Evolutionary conservation across 2,888 invertebrate genomes (phyloP), one percentile per base, ranked within the genome.

Genomic region (Sarcophaga variegata): DNA sequence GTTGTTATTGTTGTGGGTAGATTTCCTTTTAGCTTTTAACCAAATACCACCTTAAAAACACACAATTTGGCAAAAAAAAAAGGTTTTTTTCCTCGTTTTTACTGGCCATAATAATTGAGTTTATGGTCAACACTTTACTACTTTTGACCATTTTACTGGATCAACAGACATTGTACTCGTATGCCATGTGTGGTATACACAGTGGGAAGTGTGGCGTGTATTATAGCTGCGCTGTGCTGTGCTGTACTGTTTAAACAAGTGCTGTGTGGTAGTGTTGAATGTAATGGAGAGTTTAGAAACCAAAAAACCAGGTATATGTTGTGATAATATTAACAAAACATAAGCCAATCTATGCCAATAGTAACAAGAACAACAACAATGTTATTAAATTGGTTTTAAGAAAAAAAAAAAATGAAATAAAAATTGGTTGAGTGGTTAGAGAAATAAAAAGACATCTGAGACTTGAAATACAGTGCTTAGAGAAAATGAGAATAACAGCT

Each of bases 41-140:
- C 27, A n/a, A 49, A 49, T 37, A 37, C 37, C 37, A 37, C 37
- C 37, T 37, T 37, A 37, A 37, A 37, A 37, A 37, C 10, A 37
- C 37, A 37, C 37, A 37, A 37, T 37, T 37, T 37, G 37, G 37
- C 37, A 37, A 10, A 37, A 37, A 70, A 70, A 60, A 54, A 25
- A 3, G 2, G 11, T 64, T 49, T 54, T 1, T 54, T 1, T 20
- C 8, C 12, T 12, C 2, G 10, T 27, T 47, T 63, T 74, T 49
- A 17, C 8, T 22, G 62, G 17, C 76, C 80, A 64, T 74, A 83
- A 75, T 81, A 86, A 75, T 78, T 70, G 74, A 81, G 83, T 83
- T 83, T 86, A 86, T 86, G 86, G 81, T 83, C 83, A 81, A 84
- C 87, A 81, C 83, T 84, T 81, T 71, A 81, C 17, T 76, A 67